These are phyloP conservation scores for Mesorhabditis spiculigera DNA, from an alignment of 2,888 invertebrate genomes.

Conservation along the genomic window DNA sequence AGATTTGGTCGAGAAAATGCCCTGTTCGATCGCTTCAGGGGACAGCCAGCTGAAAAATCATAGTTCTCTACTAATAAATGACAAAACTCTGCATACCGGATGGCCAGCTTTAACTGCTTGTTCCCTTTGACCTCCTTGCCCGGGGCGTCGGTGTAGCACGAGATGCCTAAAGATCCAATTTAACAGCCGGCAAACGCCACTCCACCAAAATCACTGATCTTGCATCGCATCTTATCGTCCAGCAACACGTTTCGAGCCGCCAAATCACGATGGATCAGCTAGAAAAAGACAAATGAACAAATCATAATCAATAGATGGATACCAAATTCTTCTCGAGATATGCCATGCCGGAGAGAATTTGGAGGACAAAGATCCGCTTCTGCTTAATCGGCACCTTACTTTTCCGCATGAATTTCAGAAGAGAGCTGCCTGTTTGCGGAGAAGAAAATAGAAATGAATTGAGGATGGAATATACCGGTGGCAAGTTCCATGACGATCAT, in stretches of 20 bases:
- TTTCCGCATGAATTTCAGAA: background rate
- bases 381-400: background rate
- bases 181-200: background rate
- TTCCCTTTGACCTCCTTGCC: background rate
- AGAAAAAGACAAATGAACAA: background rate
- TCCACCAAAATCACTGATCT: slow-evolving; percentile 1
- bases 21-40: background rate
- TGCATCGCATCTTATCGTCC: background rate
- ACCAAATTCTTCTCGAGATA: background rate
- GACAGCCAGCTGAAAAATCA: slow-evolving; percentile 2
- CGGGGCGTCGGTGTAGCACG: too few species aligned
- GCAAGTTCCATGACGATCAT: background rate
- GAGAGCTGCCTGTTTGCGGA: background rate
- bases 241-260: background rate
- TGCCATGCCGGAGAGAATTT: background rate
- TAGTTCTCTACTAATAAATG: too few species aligned
- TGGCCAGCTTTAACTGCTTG: background rate
- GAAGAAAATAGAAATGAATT: background rate
- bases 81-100: background rate
- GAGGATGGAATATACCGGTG: background rate
- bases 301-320: background rate
- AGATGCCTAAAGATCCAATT: background rate
- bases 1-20: background rate
- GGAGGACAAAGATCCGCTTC: background rate
- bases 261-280: background rate